These are phyloP conservation scores for Stegastes partitus DNA, from an alignment of 2,113 vertebrate species.

Conservation along the genomic window DNA sequence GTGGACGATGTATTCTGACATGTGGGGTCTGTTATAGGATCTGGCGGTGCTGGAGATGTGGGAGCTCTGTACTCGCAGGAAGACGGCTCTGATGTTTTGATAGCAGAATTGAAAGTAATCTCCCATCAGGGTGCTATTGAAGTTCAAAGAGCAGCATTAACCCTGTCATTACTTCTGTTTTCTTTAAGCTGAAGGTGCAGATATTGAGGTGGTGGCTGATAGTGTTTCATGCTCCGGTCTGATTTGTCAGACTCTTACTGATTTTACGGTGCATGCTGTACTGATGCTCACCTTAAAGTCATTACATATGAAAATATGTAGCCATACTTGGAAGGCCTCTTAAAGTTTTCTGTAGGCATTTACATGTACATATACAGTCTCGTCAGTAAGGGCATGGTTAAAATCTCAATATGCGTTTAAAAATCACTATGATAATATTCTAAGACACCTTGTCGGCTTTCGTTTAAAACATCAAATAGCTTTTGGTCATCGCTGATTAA, in stretches of 20 bases:
- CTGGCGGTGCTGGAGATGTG: conserved; percentile 3
- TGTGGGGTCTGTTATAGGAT: conserved; percentile 22
- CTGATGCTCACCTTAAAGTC: conserved; percentile 37
- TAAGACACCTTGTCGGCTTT: conserved; percentile 58
- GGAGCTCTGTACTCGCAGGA: conserved; percentile 41
- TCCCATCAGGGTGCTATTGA: background rate
- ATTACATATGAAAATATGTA: conserved; percentile 64
- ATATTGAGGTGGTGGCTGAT: conserved; percentile 8
- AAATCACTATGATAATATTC: conserved; percentile 44
- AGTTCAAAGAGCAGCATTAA: conserved; percentile 16
- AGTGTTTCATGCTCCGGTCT: conserved; percentile 51
- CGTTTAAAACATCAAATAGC: conserved; percentile 16
- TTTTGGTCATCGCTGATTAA: conserved; percentile 37
- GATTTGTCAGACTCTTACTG: conserved; percentile 35
- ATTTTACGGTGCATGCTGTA: conserved; percentile 44
- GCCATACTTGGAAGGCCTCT: conserved; percentile 59
- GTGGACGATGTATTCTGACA: conserved; percentile 15
- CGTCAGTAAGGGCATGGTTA: conserved; percentile 44
- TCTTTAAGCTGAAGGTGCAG: conserved; percentile 25
- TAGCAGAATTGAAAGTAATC: conserved; percentile 35
- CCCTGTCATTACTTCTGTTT: conserved; percentile 16
- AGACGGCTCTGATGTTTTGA: conserved; percentile 36
- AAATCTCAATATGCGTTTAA: conserved; percentile 47
- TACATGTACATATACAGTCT: conserved; percentile 57
- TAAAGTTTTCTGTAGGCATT: conserved; percentile 66